Percentiles rank a stretch among this genome's conserved stretches.
Conservation (phyloP, 2,113 vertebrate genomes). For the Spheniscus mendiculus region DNA sequence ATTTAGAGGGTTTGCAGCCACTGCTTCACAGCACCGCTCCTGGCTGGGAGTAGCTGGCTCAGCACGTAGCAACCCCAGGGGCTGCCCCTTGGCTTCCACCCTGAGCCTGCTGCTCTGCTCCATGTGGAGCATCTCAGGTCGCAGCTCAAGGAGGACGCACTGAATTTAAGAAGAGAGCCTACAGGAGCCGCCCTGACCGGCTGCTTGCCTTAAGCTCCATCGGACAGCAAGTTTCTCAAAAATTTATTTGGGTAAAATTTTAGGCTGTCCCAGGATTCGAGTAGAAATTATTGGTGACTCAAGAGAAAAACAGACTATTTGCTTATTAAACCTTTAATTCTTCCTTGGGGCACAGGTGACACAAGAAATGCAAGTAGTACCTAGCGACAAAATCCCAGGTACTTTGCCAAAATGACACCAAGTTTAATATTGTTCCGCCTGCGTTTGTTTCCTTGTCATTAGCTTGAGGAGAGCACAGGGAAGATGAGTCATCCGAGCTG, state of each 20-base stretch:
- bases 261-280: fast-evolving
- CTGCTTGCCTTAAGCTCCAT: background rate
- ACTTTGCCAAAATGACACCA: background rate
- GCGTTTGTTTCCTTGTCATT: background rate
- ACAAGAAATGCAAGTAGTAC: background rate
- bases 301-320: background rate
- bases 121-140: fast-evolving
- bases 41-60: background rate
- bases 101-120: background rate
- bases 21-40: fast-evolving
- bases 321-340: background rate
- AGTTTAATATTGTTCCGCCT: background rate
- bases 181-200: fast-evolving
- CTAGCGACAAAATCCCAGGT: background rate
- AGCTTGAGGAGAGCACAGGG: background rate
- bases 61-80: background rate
- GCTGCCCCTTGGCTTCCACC: background rate
- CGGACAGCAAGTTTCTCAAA: background rate
- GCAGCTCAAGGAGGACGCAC: background rate
- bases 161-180: background rate
- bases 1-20: background rate
- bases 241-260: background rate
- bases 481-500: background rate
- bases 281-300: background rate
- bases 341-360: background rate